Evolutionary conservation across 2,888 invertebrate genomes (phyloP), one percentile per base, ranked within the genome.

Genomic region (Eupithecia subfuscata): DNA sequence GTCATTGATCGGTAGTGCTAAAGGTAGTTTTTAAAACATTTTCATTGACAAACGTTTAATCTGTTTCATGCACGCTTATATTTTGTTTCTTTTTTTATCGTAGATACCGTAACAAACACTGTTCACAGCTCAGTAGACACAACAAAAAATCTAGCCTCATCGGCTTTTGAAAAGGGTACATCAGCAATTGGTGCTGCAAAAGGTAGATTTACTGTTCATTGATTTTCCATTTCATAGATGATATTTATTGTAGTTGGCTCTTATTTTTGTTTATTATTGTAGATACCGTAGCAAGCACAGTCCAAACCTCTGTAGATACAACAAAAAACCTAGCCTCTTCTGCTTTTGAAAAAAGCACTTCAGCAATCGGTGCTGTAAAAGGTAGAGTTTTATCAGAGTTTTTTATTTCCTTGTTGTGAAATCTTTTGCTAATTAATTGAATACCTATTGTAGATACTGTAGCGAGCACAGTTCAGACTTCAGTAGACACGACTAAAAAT

Each of bases 401-500:
- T 22, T n/a, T 34, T 25, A 43, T 48, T 43, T 11, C 18, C 16
- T 48, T n/a, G 43, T 60, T 52, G 25, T 67, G 52, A 14, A 30
- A 70, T 70, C 11, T n/a, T 37, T 71, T 67, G 56, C 64, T 64
- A 18, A 64, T 18, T 7, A 34, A 18, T 64, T 40, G n/a, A 52
- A 45, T 70, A 74, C 22, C 75, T 73, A 72, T 80, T 84, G 82
- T 87, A 88, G 88, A 88, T 73, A 82, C 86, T 8, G 85, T 88
- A 73, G 74, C 85, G 60, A 85, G 83, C 78, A 87, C 87, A 63
- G 83, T 86, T 14, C 79, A 84, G 60, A 82, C 82, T 48, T 85
- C 89, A 43, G 87, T 89, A 83, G 90, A 90, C 52, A 87, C 86
- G 0, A 87, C 89, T n/a, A 89, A 87, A 81, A 86, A 81, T 79